These are phyloP conservation scores for Eupithecia subfuscata DNA, from an alignment of 2,888 invertebrate genomes.

Conservation along the genomic window DNA sequence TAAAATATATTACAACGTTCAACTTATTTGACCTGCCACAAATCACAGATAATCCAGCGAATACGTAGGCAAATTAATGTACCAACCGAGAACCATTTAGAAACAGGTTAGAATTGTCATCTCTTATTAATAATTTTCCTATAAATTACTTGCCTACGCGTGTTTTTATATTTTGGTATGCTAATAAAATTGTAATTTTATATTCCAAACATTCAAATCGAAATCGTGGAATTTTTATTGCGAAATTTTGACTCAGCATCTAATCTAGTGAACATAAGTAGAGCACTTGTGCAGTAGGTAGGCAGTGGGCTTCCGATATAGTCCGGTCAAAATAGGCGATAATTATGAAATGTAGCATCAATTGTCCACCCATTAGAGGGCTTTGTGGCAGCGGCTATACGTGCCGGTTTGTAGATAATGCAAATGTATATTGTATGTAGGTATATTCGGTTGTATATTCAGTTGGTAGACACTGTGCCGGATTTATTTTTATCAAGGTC, in stretches of 20 bases:
- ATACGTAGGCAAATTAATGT: constrained; percentile 41
- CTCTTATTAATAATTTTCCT: constrained; percentile 43
- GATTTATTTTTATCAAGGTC: constrained; percentile 37
- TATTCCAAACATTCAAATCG: constrained; percentile 41
- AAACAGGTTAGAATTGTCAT: constrained; percentile 47
- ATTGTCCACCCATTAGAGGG: constrained; percentile 78
- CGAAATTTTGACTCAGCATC: constrained; percentile 43
- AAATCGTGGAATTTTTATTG: constrained; percentile 28
- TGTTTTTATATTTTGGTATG: constrained; percentile 42
- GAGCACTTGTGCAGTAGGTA: constrained; percentile 44
- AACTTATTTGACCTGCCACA: constrained; percentile 41
- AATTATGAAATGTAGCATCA: constrained; percentile 81
- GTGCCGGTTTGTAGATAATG: constrained; percentile 67
- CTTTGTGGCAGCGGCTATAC: constrained; percentile 69
- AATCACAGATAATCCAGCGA: constrained; percentile 41
- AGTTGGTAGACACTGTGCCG: constrained; percentile 36
- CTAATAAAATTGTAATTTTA: constrained; percentile 42
- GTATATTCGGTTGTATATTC: constrained; percentile 43
- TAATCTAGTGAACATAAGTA: constrained; percentile 54
- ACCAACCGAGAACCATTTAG: constrained; percentile 41
- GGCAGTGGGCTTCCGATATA: constrained; percentile 69
- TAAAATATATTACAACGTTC: constrained; percentile 24
- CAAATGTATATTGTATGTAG: constrained; percentile 60
- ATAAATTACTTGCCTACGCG: constrained; percentile 44
- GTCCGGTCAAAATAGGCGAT: constrained; percentile 80